Evolutionary conservation across 2,113 vertebrate species (phyloP).

Genomic region (Beaufortia kweichowensis): DNA sequence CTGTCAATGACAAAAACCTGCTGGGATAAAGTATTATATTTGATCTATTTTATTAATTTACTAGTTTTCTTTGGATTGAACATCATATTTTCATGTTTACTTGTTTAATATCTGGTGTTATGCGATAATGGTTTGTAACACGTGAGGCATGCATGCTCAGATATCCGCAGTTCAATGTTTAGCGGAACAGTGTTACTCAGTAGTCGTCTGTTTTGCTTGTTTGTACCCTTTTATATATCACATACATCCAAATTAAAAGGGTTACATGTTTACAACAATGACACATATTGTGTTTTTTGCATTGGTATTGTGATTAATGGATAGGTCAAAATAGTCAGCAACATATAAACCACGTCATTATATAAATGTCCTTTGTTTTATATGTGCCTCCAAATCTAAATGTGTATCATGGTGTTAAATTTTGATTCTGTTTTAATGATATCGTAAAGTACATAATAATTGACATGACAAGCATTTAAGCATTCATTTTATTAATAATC

Average conservation of each 20-base stretch:
- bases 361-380: not conserved
- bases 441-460: too few species aligned
- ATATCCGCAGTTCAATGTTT: not conserved
- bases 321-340: not conserved
- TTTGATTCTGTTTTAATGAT: too few species aligned
- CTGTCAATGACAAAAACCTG: not conserved
- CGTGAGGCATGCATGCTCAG: not conserved
- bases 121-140: not conserved
- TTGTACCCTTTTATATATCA: not conserved
- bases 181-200: not conserved
- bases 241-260: too few species aligned
- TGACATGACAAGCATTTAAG: too few species aligned
- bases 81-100: not conserved
- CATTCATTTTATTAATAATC: too few species aligned
- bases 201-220: too few species aligned
- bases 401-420: too few species aligned
- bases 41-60: not conserved
- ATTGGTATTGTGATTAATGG: not conserved
- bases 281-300: not conserved
- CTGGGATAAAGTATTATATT: not conserved
- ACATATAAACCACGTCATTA: not conserved
- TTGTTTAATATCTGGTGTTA: not conserved
- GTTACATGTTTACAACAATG: not conserved
- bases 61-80: not conserved
- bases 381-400: too few species aligned